Evolutionary conservation across 2,797 vertebrate species (phyloP).

Genomic region (Babyrousa celebensis): DNA sequence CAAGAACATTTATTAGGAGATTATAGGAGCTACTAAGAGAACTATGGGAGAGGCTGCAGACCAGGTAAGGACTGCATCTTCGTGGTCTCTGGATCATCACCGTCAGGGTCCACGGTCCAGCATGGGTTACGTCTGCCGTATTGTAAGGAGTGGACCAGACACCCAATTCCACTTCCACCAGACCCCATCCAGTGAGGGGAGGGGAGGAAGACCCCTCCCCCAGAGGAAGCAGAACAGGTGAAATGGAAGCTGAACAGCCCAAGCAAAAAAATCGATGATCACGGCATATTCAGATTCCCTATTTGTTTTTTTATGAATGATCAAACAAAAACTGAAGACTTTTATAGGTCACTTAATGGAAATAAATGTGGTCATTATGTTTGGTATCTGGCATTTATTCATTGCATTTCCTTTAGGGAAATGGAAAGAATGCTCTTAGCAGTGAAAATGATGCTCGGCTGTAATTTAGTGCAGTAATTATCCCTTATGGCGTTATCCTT

Average conservation of each 20-base stretch:
- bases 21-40: accelerated
- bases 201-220: background rate
- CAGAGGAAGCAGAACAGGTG: too few relatives aligned
- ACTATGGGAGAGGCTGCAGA: background rate
- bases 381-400: too few relatives aligned
- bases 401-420: too few relatives aligned
- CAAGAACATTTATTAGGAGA: background rate
- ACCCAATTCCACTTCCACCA: background rate
- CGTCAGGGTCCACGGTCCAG: background rate
- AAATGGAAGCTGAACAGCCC: accelerated
- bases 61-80: background rate
- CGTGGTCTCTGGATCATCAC: background rate
- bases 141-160: background rate
- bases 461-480: too few relatives aligned
- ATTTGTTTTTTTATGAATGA: background rate
- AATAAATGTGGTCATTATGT: background rate
- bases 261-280: background rate
- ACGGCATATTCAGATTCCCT: accelerated
- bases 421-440: too few relatives aligned
- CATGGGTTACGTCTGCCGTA: background rate
- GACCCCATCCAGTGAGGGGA: background rate
- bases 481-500: too few relatives aligned
- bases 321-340: background rate
- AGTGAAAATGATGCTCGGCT: too few relatives aligned
- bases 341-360: background rate